Conservation (phyloP, 2,113 vertebrate species). For the Microtus pennsylvanicus region DNA sequence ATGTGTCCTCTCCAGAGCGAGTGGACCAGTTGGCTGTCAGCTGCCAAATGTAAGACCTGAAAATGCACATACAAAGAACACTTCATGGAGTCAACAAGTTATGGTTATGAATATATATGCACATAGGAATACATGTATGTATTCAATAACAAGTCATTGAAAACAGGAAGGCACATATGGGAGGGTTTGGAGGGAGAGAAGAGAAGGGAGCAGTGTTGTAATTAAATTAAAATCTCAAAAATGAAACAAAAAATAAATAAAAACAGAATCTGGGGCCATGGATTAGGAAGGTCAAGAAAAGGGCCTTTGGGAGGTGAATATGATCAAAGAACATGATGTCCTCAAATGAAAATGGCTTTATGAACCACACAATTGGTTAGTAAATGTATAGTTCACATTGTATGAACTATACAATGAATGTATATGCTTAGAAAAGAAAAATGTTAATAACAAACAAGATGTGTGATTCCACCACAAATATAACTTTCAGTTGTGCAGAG, state of each 20-base stretch:
- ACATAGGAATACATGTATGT: not conserved
- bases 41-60: not conserved
- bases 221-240: not conserved
- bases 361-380: too few species aligned
- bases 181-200: not conserved
- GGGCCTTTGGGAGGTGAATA: not conserved
- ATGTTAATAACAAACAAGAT: not conserved
- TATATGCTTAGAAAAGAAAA: not conserved
- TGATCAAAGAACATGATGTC: not conserved
- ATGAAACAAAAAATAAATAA: not conserved
- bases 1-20: not conserved
- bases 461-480: not conserved
- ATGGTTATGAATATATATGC: not conserved
- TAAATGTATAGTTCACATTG: too few species aligned
- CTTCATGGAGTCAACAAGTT: not conserved
- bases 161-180: not conserved
- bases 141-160: not conserved
- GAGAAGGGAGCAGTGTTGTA: not conserved
- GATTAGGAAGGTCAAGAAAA: not conserved
- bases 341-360: not conserved
- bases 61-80: not conserved
- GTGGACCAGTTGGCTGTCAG: not conserved
- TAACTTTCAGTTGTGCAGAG: not conserved
- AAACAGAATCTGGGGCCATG: not conserved
- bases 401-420: not conserved